phyloP scores from a whole-genome alignment of 2,797 vertebrate genomes.

The Crypturellus tataupa region DNA sequence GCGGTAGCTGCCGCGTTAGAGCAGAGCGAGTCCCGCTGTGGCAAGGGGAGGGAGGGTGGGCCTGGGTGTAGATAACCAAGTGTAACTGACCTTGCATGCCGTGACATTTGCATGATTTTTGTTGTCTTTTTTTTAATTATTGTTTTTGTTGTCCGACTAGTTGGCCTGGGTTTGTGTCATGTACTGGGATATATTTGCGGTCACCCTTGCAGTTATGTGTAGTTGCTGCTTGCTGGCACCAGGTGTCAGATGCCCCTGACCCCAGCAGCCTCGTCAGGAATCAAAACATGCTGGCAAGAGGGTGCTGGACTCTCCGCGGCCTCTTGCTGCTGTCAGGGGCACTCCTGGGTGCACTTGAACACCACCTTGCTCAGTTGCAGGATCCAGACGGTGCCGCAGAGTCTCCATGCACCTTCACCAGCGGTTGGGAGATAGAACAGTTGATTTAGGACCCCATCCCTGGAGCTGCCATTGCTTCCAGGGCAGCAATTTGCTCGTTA shows the following conservation, averaged over 20 bases:
- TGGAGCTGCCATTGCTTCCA: neutral
- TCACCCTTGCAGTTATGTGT: neutral
- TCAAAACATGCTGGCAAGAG: neutral
- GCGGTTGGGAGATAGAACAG: neutral
- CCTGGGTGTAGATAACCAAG: slow-evolving; percentile 29
- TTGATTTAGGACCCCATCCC: neutral
- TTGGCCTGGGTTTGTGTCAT: neutral
- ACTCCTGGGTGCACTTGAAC: neutral
- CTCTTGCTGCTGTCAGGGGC: neutral
- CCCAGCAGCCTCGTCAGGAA: neutral
- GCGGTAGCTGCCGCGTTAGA: neutral
- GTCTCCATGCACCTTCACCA: neutral
- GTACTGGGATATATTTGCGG: neutral
- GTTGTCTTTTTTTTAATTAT: neutral
- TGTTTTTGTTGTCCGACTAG: neutral
- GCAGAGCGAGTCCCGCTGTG: neutral
- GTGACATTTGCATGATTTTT: slow-evolving; percentile 29
- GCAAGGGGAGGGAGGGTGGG: neutral
- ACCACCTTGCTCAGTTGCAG: neutral
- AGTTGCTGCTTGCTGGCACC: neutral
- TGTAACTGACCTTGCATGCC: slow-evolving; percentile 56
- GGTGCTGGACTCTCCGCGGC: neutral
- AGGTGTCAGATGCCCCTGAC: fast-evolving
- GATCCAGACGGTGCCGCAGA: neutral
- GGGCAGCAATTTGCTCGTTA: neutral